Conservation (phyloP, 1,140 invertebrate species). For the Cydia strobilella region DNA sequence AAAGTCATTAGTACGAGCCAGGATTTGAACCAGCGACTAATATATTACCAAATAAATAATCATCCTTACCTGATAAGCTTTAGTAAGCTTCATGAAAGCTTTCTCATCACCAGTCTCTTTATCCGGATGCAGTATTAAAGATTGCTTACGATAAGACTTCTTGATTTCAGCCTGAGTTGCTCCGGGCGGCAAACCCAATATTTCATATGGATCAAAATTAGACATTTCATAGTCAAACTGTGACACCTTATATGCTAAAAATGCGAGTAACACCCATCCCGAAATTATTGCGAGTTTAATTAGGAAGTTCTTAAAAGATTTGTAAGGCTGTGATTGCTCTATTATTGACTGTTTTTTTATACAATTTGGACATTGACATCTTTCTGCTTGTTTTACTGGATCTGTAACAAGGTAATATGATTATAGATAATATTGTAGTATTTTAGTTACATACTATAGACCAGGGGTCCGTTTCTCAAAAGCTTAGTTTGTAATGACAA, state of each 20-base stretch:
- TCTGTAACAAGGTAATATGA: slow-evolving; percentile 80
- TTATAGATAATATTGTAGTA: neutral
- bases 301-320: slow-evolving; percentile 86
- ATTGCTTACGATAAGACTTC: slow-evolving; percentile 96
- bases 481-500: too few relatives aligned
- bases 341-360: slow-evolving; percentile 90
- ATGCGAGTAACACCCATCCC: slow-evolving; percentile 93
- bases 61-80: slow-evolving; percentile 88
- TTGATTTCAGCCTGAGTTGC: slow-evolving; percentile 94
- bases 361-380: slow-evolving; percentile 94
- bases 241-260: slow-evolving; percentile 97
- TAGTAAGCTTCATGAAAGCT: slow-evolving; percentile 98
- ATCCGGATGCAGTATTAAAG: slow-evolving; percentile 97
- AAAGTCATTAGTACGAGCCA: too few relatives aligned
- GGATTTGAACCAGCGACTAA: too few relatives aligned
- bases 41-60: neutral
- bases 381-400: slow-evolving; percentile 85
- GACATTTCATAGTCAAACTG: slow-evolving; percentile 99
- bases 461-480: too few relatives aligned
- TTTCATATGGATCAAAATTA: slow-evolving; percentile 99
- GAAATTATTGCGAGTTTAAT: slow-evolving; percentile 85
- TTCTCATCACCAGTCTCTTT: slow-evolving; percentile 98
- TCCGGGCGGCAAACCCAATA: slow-evolving; percentile 92
- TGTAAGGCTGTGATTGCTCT: slow-evolving; percentile 92
- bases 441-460: too few relatives aligned